Evolutionary conservation across 2,888 invertebrate genomes (phyloP), one percentile per base, ranked within the genome.

Genomic region (Plutella xylostella): DNA sequence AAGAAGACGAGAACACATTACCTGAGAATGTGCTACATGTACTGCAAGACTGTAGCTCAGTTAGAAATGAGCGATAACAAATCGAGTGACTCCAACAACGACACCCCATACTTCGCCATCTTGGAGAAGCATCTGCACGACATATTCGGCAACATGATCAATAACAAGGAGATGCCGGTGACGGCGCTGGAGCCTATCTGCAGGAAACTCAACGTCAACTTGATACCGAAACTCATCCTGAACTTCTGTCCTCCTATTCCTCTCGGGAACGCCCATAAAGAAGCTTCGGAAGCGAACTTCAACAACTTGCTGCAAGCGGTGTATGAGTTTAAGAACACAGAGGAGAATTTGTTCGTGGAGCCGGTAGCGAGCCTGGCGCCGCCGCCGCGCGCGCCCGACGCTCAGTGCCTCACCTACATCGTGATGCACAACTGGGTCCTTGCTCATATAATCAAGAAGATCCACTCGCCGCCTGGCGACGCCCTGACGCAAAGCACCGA

Each of bases 191-290:
- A 92, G 60, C 73, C 85, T 1, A 85, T 90, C 55, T 91, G 92
- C 48, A 85, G 85, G 25, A 88, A 88, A 53, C 66, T 92, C 15
- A 90, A 91, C 61, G 85, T 92, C 1, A 91, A 92, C 78, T 80
- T 92, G 43, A 87, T 91, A 41, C 90, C 92, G 55, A 90, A 90
- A 53, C 86, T 92, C 11, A 87, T 91, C 3, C 70, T 89, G 3
- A 92, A 90, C 65, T 90, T 90, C 58, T 92, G 91, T 53, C 91
- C 92, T 0, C 87, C 86, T 7, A 85, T 90, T 19, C 75, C 85
- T 19, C 65, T 87, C 45, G 61, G 65, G 1, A 76, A 76, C 4
- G 65, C 72, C 1, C 58, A 66, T 19, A 73, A 68, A 50, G 80
- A 80, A 54, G 77, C 79, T 0, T 68, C 55, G 2, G 72, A 80